Evolutionary conservation across 1,140 invertebrate genomes (phyloP), one percentile per base, ranked within the genome.

Genomic region (Trichogramma pretiosum): DNA sequence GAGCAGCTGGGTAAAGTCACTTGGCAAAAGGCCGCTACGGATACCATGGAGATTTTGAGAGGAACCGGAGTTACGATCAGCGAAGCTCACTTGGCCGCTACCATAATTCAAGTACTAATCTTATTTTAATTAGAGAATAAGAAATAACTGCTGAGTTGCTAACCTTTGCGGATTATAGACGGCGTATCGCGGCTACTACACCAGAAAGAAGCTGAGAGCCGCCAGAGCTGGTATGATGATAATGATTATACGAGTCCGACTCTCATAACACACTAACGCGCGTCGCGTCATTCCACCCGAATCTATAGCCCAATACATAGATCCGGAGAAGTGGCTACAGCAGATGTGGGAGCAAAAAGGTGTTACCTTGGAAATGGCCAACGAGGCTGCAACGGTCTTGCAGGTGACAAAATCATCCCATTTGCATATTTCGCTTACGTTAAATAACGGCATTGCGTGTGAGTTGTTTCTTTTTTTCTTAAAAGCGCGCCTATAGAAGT

Each of bases 131-230:
- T 9, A 8, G 0, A n/a, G 10, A 44, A 33, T 5, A 28, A 33
- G 34, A 17, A n/a, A 36, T 7, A 10, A 7, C 18, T 36, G 16
- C 14, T 16, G 8, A 36, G 7, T 9, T 5, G 5, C 14, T 36
- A 5, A 36, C 13, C 13, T 18, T 39, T 21, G 17, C 13, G 24
- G 5, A 39, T 39, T 4, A 19, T 26, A 68, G 65, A 59, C 62
- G n/a, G 67, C 70, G 32, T 75, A 74, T 45, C 67, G 64, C 45
- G 63, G 66, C 5, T 75, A 74, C 33, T 74, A 74, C 47, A 62
- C 59, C 0, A 62, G 64, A 45, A 61, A 59, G 48, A 64, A 66
- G 26, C 46, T 34, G 4, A 16, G 14, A 3, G 3, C 11, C 24
- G 24, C 5, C 11, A 5, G 24, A 28, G 24, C n/a, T n/a, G n/a